Base-by-base conservation (phyloP, 1,140 invertebrate species). In the Scylla paramamosain region DNA sequence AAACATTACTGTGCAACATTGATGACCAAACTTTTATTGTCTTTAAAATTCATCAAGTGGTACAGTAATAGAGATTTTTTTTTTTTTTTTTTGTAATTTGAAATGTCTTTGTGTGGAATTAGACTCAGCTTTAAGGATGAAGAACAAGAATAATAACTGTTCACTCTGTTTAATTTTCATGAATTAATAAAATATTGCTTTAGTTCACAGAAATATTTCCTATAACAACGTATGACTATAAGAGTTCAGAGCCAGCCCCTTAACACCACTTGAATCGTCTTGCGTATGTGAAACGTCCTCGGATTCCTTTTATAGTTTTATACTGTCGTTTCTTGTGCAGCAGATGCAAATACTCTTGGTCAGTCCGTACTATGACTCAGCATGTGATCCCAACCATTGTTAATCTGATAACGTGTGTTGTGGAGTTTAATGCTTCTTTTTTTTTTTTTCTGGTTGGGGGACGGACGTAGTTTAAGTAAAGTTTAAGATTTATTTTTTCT, bases 231-330 rank as follows among this genome's bases (percentile, higher is more conserved):
- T 7, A n/a, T 77, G n/a, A n/a, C 67, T 77, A 77, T 39, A 39
- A 6, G 39, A 39, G 67, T n/a, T 77, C n/a, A 77, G n/a, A 77
- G 25, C 25, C 20, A n/a, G 67, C 67, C 3, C 3, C 67, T n/a
- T n/a, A 20, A n/a, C 67, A 77, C 67, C 25, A n/a, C 20, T 77
- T 77, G 20, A 25, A 77, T 77, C n/a, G 67, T 77, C 67, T 77
- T 77, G 52, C 52, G 20, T 59, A 59, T 12, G 67, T 77, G n/a
- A 77, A 77, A 77, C 20, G 67, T 77, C 67, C 67, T 77, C 25
- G 6, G 67, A 77, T 77, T 77, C 67, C 67, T 77, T 77, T n/a
- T n/a, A 77, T 77, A 77, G 67, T 77, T 77, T 77, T n/a, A 77
- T 25, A n/a, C 67, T 77, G 67, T n/a, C 67, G 67, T 77, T 77